Conservation (phyloP, 2,888 invertebrate species). For the Julus scandinavius region DNA sequence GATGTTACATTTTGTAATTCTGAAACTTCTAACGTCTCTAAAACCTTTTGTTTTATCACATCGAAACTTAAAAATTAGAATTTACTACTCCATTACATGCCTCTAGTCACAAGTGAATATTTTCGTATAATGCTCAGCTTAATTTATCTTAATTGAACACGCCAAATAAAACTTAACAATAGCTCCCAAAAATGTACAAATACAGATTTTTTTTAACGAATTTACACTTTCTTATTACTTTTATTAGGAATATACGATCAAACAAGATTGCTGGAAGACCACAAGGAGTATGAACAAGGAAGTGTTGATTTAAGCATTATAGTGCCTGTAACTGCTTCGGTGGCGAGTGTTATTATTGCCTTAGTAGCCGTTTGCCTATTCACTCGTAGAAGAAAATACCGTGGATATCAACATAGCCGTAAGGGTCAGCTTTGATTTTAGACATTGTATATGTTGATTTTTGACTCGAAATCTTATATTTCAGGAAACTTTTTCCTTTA, state of each 20-base stretch:
- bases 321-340: constrained; percentile 56
- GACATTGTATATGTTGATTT: constrained; percentile 27
- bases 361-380: constrained; percentile 57
- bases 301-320: constrained; percentile 56
- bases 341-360: constrained; percentile 57
- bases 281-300: constrained; percentile 52
- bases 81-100: too few species aligned
- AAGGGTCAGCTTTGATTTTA: constrained; percentile 52
- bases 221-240: too few species aligned
- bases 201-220: too few species aligned
- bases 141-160: too few species aligned
- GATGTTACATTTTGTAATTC: too few species aligned
- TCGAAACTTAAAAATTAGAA: too few species aligned
- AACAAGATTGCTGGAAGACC: constrained; percentile 33
- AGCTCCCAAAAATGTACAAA: too few species aligned
- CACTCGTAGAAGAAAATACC: constrained; percentile 56
- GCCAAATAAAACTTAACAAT: too few species aligned
- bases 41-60: too few species aligned
- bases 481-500: neutral
- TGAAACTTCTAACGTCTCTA: too few species aligned
- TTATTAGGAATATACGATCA: constrained; percentile 45
- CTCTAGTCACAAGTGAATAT: too few species aligned
- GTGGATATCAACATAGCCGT: constrained; percentile 57
- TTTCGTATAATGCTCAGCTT: too few species aligned
- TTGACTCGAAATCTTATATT: neutral